These are phyloP conservation scores for Clivina fossor DNA, from an alignment of 2,888 invertebrate genomes.

Conservation along the genomic window DNA sequence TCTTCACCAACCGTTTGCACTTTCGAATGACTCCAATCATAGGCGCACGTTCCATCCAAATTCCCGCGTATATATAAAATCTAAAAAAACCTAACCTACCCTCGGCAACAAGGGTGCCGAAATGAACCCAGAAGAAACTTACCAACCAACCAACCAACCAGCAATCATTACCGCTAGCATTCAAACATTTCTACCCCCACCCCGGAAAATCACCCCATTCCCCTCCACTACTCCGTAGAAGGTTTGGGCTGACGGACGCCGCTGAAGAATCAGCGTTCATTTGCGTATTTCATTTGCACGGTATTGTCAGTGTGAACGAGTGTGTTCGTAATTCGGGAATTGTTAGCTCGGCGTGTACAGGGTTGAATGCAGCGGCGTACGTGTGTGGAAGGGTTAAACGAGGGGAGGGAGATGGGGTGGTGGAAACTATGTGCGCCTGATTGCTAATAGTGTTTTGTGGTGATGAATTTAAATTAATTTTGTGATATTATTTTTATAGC, in stretches of 20 bases:
- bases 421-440: too few relatives aligned
- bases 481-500: too few relatives aligned
- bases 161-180: conserved; percentile 29
- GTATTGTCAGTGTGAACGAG: conserved; percentile 30
- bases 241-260: background rate
- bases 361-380: conserved; percentile 15
- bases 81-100: too few relatives aligned
- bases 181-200: conserved; percentile 1
- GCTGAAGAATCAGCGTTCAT: conserved; percentile 31
- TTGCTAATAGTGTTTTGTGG: too few relatives aligned
- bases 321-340: conserved; percentile 28
- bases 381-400: conserved; percentile 16
- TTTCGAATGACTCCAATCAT: conserved; percentile 28
- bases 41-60: conserved; percentile 12
- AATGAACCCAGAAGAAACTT: too few relatives aligned
- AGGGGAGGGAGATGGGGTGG: conserved; percentile 17
- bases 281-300: conserved; percentile 31
- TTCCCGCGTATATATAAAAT: too few relatives aligned
- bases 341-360: conserved; percentile 23
- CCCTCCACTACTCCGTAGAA: background rate
- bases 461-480: too few relatives aligned
- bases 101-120: too few relatives aligned
- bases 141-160: conserved; percentile 12
- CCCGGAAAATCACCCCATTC: background rate
- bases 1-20: too few relatives aligned